A percentile compares a stretch with the other conserved stretches of the same genome.
These are phyloP conservation scores for Meles meles DNA, from an alignment of 2,113 vertebrate genomes.

Conservation along the genomic window DNA sequence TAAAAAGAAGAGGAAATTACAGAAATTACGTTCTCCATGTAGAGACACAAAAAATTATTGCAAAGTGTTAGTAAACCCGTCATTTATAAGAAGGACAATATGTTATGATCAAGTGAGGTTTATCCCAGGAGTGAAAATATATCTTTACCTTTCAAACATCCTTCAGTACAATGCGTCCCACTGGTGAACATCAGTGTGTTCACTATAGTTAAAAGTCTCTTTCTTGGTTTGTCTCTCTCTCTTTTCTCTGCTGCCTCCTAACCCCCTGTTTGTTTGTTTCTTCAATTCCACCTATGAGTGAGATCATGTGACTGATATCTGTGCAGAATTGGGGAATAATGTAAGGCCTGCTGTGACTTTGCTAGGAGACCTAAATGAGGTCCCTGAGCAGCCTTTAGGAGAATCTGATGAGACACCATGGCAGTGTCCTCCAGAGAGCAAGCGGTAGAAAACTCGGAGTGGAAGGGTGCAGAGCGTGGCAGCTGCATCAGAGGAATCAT, in stretches of 20 bases:
- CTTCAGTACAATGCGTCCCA: neutral
- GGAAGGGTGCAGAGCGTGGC: conserved; percentile 88
- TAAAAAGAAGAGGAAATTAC: neutral
- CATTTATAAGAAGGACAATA: neutral
- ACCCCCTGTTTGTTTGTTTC: neutral
- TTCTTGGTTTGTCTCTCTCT: neutral
- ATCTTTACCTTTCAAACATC: neutral
- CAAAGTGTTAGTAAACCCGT: neutral
- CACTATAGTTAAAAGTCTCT: neutral
- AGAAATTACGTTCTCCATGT: neutral
- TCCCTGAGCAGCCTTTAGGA: conserved; percentile 89
- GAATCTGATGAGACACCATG: conserved; percentile 80
- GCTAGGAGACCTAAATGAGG: conserved; percentile 89
- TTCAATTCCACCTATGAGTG: neutral
- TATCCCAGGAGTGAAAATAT: neutral
- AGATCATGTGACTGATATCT: conserved; percentile 87
- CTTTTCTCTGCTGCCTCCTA: neutral
- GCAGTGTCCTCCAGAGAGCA: conserved; percentile 84
- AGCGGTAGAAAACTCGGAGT: conserved; percentile 90
- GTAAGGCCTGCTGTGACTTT: conserved; percentile 88
- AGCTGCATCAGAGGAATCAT: conserved; percentile 81
- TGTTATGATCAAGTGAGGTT: neutral
- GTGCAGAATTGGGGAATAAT: conserved; percentile 96
- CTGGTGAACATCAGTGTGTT: neutral
- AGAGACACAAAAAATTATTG: neutral